Evolutionary conservation across 1,140 invertebrate species (phyloP), one percentile per base, ranked within the genome.

Genomic region (Drosophila insularis): DNA sequence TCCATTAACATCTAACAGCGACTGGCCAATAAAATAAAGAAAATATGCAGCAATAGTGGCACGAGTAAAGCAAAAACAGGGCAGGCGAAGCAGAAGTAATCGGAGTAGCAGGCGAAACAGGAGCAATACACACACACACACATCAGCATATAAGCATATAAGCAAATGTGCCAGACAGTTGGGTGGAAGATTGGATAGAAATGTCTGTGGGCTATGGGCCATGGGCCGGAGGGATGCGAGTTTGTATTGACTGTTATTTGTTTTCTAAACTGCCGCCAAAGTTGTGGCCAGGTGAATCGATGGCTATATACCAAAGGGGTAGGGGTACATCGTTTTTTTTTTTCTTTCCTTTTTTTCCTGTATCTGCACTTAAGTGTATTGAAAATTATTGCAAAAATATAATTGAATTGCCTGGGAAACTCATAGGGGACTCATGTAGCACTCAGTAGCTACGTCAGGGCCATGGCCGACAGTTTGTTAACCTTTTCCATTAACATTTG

Each of bases 321-420:
- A 5, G 40, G 58, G 14, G 37, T 13, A n/a, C 11, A 11, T 13
- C 2, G 8, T 35, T 4, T 32, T 32, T 35, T 35, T 35, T 4
- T 32, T 32, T 35, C 10, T 35, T 35, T 46, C 17, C 1, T 2
- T 1, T 50, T 50, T 21, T 50, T 50, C 43, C 43, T 50, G 63
- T 74, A 66, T 67, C 76, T 90, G 86, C 86, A 90, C 86, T 90
- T 90, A 82, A 90, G 86, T 87, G 86, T 90, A 90, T 90, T 90
- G 81, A 78, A 90, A 90, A 90, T 90, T 90, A 90, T 90, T 90
- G 87, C 86, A 90, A 87, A 90, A 82, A 86, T 80, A 87, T 90
- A 82, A 82, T 82, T 86, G 79, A 90, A 87, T 86, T 86, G 87
- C 87, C 82, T 80, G 65, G 63, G 71, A 67, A 70, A 60, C 66